A percentile compares a stretch with the other conserved stretches of the same genome.
These are phyloP conservation scores for Steatocranus sp. DNA, from an alignment of 2,797 vertebrate genomes.

Conservation along the genomic window DNA sequence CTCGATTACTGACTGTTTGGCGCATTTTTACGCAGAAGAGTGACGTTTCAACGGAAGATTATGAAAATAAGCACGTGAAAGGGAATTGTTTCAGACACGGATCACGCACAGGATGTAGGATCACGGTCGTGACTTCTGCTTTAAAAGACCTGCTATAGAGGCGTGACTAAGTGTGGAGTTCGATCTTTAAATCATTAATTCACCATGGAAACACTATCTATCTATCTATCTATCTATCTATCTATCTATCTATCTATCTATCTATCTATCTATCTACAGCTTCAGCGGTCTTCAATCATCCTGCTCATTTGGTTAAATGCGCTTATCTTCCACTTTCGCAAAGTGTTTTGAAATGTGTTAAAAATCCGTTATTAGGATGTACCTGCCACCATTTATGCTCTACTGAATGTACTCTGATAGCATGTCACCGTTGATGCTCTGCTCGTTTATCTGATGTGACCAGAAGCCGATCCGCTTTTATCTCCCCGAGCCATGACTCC, in stretches of 20 bases:
- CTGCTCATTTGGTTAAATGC: background rate
- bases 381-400: slow-evolving; percentile 35
- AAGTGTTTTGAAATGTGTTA: background rate
- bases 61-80: background rate
- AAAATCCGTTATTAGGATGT: slow-evolving; percentile 30
- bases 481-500: slow-evolving; percentile 60
- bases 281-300: background rate
- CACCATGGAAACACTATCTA: background rate
- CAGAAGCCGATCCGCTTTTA: slow-evolving; percentile 63
- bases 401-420: slow-evolving; percentile 56
- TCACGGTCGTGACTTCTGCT: slow-evolving; percentile 54
- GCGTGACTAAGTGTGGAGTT: slow-evolving; percentile 19
- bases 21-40: background rate
- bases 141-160: background rate
- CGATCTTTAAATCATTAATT: background rate
- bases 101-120: slow-evolving; percentile 43
- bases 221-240: background rate
- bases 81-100: background rate
- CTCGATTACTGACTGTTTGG: background rate
- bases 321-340: background rate
- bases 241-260: background rate
- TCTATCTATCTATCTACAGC: background rate
- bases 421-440: slow-evolving; percentile 54
- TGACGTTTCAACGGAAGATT: background rate
- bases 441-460: slow-evolving; percentile 63